A percentile compares a stretch with the other conserved stretches of the same genome.
Evolutionary conservation across 2,888 invertebrate species (phyloP).

Genomic region (Drosophila hamatofila): DNA sequence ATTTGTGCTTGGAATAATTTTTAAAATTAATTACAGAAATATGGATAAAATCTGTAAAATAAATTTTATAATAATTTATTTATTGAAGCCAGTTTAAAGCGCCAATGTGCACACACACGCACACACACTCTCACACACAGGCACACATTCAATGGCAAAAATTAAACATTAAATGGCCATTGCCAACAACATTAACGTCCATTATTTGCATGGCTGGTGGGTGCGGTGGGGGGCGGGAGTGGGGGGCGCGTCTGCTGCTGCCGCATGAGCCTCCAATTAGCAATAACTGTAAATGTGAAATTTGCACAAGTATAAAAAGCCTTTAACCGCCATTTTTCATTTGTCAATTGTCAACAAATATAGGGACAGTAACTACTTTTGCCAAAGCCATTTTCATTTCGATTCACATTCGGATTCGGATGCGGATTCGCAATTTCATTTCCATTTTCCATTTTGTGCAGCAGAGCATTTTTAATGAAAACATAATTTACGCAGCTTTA

Average conservation of each 20-base stretch:
- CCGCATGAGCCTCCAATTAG: slow-evolving; percentile 79
- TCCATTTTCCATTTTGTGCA: slow-evolving; percentile 1
- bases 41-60: slow-evolving; percentile 82
- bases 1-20: slow-evolving; percentile 82
- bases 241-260: slow-evolving; percentile 44
- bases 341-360: slow-evolving; percentile 73
- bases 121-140: slow-evolving; percentile 21
- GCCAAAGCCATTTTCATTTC: slow-evolving; percentile 22
- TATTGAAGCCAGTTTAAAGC: slow-evolving; percentile 80
- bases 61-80: slow-evolving; percentile 84
- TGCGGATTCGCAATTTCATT: slow-evolving; percentile 6
- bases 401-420: neutral
- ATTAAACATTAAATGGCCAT: slow-evolving; percentile 79
- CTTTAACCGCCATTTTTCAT: slow-evolving; percentile 77
- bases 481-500: slow-evolving; percentile 48
- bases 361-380: slow-evolving; percentile 37
- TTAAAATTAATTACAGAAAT: slow-evolving; percentile 84
- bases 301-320: slow-evolving; percentile 75
- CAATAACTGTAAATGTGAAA: slow-evolving; percentile 81
- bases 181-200: slow-evolving; percentile 74
- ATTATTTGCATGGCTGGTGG: slow-evolving; percentile 59
- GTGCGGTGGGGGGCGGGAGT: neutral
- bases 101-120: slow-evolving; percentile 29
- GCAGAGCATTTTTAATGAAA: slow-evolving; percentile 33
- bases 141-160: slow-evolving; percentile 36